Evolutionary conservation across 2,888 invertebrate genomes (phyloP).

Genomic region (Thymelicus lineola): DNA sequence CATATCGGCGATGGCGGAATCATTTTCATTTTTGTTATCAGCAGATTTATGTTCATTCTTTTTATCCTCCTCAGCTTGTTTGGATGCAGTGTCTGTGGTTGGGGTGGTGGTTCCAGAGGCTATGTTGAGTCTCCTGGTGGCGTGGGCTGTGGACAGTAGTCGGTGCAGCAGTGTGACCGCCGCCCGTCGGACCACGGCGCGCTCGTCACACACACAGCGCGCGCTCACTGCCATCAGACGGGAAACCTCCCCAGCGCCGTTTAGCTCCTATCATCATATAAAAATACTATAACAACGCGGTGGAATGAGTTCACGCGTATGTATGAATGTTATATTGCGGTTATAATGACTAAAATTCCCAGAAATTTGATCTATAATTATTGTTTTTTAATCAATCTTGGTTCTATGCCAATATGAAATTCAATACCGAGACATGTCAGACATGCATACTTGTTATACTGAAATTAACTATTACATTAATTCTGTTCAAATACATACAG

Average conservation of each 20-base stretch:
- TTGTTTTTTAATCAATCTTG: too few species aligned
- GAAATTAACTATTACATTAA: too few species aligned
- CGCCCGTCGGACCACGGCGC: constrained; percentile 71
- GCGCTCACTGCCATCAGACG: constrained; percentile 64
- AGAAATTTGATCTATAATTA: too few species aligned
- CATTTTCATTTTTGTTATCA: neutral
- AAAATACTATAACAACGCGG: neutral
- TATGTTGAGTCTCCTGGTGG: neutral
- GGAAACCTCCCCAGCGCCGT: constrained; percentile 58
- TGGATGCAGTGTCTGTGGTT: neutral
- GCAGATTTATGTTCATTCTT: neutral
- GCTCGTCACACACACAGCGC: constrained; percentile 72
- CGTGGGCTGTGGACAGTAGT: constrained; percentile 49
- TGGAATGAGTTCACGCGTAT: too few species aligned
- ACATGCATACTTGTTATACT: too few species aligned
- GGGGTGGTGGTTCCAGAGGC: neutral
- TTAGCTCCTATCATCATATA: constrained; percentile 56
- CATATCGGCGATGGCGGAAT: neutral
- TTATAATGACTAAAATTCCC: too few species aligned
- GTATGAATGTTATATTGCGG: too few species aligned
- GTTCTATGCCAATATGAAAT: too few species aligned
- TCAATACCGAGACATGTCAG: too few species aligned
- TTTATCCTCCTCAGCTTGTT: neutral
- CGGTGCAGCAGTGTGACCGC: constrained; percentile 65
- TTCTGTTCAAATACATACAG: too few species aligned